phyloP scores from a whole-genome alignment of 2,797 vertebrate species.

The Anisognathus igniventris region DNA sequence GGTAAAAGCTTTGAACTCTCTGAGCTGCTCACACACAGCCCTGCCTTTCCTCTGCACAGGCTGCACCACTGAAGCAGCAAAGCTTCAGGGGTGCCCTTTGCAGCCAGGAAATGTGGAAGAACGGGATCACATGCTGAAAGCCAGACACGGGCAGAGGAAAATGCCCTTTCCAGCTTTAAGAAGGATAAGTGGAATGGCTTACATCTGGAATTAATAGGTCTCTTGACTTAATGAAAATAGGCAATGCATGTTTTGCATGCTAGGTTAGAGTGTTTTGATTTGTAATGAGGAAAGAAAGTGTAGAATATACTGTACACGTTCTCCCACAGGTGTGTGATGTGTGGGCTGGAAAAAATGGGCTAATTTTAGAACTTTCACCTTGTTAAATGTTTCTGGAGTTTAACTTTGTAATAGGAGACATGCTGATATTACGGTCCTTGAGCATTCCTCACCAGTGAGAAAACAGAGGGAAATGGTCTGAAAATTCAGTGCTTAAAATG shows the following conservation, averaged over 20 bases:
- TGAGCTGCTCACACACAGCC: neutral
- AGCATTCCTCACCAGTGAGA: conserved; percentile 42
- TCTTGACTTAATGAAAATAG: conserved; percentile 14
- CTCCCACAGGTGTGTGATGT: conserved; percentile 10
- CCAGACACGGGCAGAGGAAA: neutral
- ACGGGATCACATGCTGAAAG: neutral
- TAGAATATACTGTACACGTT: neutral
- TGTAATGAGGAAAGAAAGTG: conserved; percentile 19
- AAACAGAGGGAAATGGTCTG: conserved; percentile 35
- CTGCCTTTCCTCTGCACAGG: neutral
- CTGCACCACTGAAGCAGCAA: neutral
- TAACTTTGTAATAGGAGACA: conserved; percentile 38
- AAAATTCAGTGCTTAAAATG: conserved; percentile 38
- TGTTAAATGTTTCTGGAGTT: conserved; percentile 49
- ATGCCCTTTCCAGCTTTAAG: neutral
- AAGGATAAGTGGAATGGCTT: neutral
- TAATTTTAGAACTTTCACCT: conserved; percentile 57
- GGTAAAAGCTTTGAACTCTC: neutral
- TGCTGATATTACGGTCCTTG: conserved; percentile 29
- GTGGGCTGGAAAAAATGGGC: neutral
- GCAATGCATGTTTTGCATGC: neutral
- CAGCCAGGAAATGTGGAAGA: neutral
- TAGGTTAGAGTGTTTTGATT: neutral
- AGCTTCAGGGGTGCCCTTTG: neutral
- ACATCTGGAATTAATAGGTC: conserved; percentile 25